Percentiles rank a stretch among this genome's conserved stretches.
Evolutionary conservation across 2,888 invertebrate genomes (phyloP).

Genomic region (Parnassius orleans): DNA sequence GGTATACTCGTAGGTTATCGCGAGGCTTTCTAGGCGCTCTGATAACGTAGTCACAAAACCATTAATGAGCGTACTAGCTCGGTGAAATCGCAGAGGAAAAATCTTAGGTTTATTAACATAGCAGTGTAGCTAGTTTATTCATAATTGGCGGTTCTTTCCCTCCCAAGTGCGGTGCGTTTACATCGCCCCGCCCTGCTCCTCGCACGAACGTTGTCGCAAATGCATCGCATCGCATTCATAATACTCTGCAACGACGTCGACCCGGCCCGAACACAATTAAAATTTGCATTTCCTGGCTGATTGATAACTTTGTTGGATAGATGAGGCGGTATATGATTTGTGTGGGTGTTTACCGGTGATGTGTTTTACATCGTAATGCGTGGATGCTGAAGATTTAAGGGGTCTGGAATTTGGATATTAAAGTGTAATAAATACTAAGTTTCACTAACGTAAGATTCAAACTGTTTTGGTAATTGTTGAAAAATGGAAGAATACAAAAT

Average conservation of each 20-base stretch:
- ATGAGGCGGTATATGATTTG: slow-evolving; percentile 57
- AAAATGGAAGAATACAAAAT: too few species aligned
- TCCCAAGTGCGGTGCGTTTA: slow-evolving; percentile 47
- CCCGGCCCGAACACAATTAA: slow-evolving; percentile 63
- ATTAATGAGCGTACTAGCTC: slow-evolving; percentile 64
- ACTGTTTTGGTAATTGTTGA: too few species aligned
- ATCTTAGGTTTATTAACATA: slow-evolving; percentile 74
- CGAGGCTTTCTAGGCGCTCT: slow-evolving; percentile 59
- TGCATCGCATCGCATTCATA: slow-evolving; percentile 67
- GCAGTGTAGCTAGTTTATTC: slow-evolving; percentile 76
- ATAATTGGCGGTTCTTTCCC: slow-evolving; percentile 73
- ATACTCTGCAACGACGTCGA: slow-evolving; percentile 60
- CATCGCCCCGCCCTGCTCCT: slow-evolving; percentile 51
- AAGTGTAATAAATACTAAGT: background rate
- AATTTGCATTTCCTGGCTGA: slow-evolving; percentile 73
- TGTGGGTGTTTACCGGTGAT: slow-evolving; percentile 41
- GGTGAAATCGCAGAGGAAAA: slow-evolving; percentile 76
- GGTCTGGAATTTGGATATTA: background rate
- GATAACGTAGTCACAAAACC: slow-evolving; percentile 69
- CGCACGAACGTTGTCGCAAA: slow-evolving; percentile 47
- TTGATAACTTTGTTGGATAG: slow-evolving; percentile 72
- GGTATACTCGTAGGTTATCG: slow-evolving; percentile 41
- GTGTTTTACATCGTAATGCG: slow-evolving; percentile 23
- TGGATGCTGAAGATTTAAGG: slow-evolving; percentile 14
- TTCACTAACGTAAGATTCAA: too few species aligned